Base-by-base conservation (phyloP, 2,113 vertebrate genomes). In the Cygnus buccinator region DNA sequence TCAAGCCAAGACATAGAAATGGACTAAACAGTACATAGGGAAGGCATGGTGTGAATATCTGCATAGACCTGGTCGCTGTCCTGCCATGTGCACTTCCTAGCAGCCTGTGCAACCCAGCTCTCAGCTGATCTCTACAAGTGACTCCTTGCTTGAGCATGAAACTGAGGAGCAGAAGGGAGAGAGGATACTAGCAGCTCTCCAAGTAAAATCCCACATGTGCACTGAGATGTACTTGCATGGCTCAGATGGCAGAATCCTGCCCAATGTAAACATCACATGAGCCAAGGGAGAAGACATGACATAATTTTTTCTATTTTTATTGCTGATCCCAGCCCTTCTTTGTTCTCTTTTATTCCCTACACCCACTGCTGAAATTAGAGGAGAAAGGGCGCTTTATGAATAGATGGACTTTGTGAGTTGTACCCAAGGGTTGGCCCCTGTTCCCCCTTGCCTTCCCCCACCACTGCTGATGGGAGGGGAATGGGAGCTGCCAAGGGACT, bases 11-110 rank as follows among this genome's bases (percentile, higher is more conserved):
- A 35, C 3, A 1, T 35, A 82, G 61, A 84, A 75, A 75, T 35
- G 43, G 37, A 84, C 31, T 4, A 29, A 23, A 10, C 1, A 2
- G 39, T 50, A 58, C 0, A 0, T 5, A 71, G 48, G 7, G 33
- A 10, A 89, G 19, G 50, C 63, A 52, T 65, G 5, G 65, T 67
- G 5, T 54, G 8, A 11, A 18, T 20, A 57, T 39, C 52, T 17
- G 39, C 35, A 20, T 21, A 52, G 50, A 37, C 55, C 39, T 61
- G 10, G 8, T 58, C 44, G 18, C 7, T 82, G 7, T 54, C 22
- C 71, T 37, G 33, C 22, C 13, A 14, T 1, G 8, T 33, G 16
- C 25, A 13, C 29, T 83, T 87, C 63, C 59, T 55, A 58, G 31
- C n/a, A 55, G 28, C 44, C 39, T 39, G 71, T 17, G 57, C 17